These are phyloP conservation scores for Hypselothyrea guttata DNA, from an alignment of 2,888 invertebrate genomes.

Conservation along the genomic window DNA sequence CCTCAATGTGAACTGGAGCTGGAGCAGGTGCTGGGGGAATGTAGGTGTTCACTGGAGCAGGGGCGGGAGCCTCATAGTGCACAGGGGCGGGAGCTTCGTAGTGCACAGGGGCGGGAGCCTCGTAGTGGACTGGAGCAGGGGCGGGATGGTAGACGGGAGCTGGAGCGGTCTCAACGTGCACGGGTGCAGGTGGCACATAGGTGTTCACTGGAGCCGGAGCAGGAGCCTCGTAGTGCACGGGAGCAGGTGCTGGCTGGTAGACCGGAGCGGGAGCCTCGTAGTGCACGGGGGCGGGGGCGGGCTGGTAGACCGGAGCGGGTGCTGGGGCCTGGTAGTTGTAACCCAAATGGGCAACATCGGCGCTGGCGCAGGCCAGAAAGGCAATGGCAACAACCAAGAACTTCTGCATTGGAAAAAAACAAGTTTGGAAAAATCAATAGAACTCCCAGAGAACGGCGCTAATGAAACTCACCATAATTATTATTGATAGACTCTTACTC, in stretches of 20 bases:
- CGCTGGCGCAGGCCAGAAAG: slow-evolving; percentile 69
- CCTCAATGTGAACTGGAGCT: slow-evolving; percentile 30
- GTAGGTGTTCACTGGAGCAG: slow-evolving; percentile 35
- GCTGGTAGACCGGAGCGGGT: slow-evolving; percentile 37
- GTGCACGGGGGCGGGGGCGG: slow-evolving; percentile 31
- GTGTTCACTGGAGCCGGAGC: slow-evolving; percentile 9
- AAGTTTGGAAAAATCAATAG: not conserved
- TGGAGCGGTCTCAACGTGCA: slow-evolving; percentile 14
- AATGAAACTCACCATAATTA: slow-evolving; percentile 50
- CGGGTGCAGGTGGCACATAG: slow-evolving; percentile 41
- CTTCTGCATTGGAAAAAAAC: slow-evolving; percentile 51
- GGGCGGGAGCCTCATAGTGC: slow-evolving; percentile 29
- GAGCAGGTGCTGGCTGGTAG: slow-evolving; percentile 20
- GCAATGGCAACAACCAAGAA: slow-evolving; percentile 70
- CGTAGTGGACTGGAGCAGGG: slow-evolving; percentile 19
- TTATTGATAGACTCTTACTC: slow-evolving; percentile 45
- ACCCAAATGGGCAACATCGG: slow-evolving; percentile 73
- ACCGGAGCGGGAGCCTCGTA: slow-evolving; percentile 39
- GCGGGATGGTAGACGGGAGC: slow-evolving; percentile 36
- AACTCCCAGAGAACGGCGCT: not conserved
- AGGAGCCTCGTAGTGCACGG: slow-evolving; percentile 27
- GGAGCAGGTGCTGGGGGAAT: slow-evolving; percentile 21
- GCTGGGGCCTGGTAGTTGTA: slow-evolving; percentile 56
- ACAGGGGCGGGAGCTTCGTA: slow-evolving; percentile 36
- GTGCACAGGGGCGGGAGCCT: slow-evolving; percentile 32